phyloP scores from a whole-genome alignment of 23 tunicate genomes.

The Clavelina lepadiformis region DNA sequence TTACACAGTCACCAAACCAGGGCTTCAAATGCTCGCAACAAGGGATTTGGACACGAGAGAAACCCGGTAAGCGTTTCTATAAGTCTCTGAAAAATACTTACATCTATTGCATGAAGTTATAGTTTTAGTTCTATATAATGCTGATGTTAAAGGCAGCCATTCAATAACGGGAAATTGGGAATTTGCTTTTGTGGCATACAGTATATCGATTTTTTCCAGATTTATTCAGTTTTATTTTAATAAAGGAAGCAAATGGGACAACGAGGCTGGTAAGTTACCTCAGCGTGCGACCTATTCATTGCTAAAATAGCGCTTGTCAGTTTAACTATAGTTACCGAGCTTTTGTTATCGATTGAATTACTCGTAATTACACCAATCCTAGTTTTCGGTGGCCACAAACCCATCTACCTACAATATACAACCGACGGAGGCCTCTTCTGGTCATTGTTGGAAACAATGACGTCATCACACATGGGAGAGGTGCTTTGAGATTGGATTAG shows the following conservation, averaged over 20 bases:
- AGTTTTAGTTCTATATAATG: no score
- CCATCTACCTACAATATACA: constrained; percentile 47
- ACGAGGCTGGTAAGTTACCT: no score
- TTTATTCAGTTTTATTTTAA: constrained; percentile 52
- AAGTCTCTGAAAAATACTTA: no score
- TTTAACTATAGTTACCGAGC: no score
- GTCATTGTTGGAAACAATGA: not conserved
- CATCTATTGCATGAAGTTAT: no score
- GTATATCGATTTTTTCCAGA: constrained; percentile 8
- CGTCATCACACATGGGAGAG: not conserved
- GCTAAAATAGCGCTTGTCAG: no score
- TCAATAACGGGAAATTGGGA: not conserved
- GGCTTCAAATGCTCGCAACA: constrained; percentile 43
- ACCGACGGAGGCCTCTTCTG: constrained; percentile 67
- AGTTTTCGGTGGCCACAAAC: constrained; percentile 1
- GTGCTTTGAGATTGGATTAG: no score
- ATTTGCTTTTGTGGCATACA: not conserved
- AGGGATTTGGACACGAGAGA: constrained; percentile 52
- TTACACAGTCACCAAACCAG: constrained; percentile 40
- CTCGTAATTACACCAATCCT: not conserved
- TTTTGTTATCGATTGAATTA: not conserved
- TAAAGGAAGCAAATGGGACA: no score
- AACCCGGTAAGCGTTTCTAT: constrained; percentile 40
- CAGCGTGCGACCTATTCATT: no score
- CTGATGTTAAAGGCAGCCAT: no score